Conservation (phyloP, 2,888 invertebrate species). For the Tineola bisselliella region DNA sequence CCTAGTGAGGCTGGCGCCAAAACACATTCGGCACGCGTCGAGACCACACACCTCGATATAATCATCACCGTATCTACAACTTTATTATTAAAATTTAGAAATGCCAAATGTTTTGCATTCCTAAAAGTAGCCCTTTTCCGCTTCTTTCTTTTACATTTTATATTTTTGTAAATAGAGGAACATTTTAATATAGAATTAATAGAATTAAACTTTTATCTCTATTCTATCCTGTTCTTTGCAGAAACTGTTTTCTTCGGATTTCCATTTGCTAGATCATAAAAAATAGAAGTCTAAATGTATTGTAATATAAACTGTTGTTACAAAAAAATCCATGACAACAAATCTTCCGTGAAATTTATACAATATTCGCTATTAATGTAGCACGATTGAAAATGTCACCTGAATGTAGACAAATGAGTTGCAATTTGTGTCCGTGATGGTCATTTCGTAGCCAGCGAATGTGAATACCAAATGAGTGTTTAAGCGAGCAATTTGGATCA, state of each 20-base stretch:
- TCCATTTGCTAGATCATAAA: too few relatives aligned
- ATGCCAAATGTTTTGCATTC: neutral
- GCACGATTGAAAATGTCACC: conserved; percentile 9
- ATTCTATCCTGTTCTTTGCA: too few relatives aligned
- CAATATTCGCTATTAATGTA: neutral
- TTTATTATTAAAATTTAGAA: neutral
- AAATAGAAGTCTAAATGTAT: too few relatives aligned
- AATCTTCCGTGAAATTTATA: neutral
- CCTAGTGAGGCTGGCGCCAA: neutral
- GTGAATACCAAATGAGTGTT: conserved; percentile 62
- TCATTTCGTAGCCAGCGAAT: conserved; percentile 45
- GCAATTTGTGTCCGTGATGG: conserved; percentile 45
- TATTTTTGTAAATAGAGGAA: too few relatives aligned
- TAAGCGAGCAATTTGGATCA: conserved; percentile 58
- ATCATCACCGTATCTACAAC: neutral
- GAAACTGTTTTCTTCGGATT: too few relatives aligned
- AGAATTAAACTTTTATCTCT: too few relatives aligned
- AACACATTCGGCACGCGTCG: neutral
- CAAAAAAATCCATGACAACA: conserved; percentile 1
- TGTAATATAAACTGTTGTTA: too few relatives aligned
- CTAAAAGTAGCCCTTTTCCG: too few relatives aligned
- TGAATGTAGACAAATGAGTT: conserved; percentile 56
- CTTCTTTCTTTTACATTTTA: too few relatives aligned
- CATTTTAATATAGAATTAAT: too few relatives aligned
- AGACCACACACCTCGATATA: neutral